Conservation (phyloP, 2,888 invertebrate genomes). For the Disparrhopalites patrizii region DNA sequence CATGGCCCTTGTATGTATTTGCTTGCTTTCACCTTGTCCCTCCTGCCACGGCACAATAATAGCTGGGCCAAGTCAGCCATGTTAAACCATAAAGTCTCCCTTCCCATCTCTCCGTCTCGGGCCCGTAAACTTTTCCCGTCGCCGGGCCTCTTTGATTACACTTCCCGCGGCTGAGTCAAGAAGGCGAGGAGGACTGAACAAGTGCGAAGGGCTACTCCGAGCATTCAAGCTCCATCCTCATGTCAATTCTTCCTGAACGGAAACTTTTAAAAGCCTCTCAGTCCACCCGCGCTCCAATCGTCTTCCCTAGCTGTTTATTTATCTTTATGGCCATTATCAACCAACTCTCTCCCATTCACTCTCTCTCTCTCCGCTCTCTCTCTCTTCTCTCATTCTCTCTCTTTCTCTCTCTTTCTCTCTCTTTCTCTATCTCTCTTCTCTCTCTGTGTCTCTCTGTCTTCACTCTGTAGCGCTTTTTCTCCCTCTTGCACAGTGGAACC, state of each 20-base stretch:
- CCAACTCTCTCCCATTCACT: neutral
- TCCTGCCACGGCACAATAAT: too few relatives aligned
- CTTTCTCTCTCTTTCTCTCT: too few relatives aligned
- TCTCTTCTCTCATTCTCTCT: too few relatives aligned
- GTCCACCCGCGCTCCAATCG: neutral
- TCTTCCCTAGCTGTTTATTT: constrained; percentile 1
- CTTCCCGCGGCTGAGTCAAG: constrained; percentile 2
- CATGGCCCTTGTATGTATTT: too few relatives aligned
- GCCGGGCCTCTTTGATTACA: constrained; percentile 29
- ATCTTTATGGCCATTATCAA: constrained; percentile 16
- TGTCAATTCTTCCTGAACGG: constrained; percentile 38
- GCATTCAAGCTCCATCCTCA: constrained; percentile 13
- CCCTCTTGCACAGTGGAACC: too few relatives aligned
- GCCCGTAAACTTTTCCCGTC: constrained; percentile 5
- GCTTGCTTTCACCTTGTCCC: too few relatives aligned
- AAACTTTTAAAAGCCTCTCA: constrained; percentile 33
- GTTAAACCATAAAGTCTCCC: neutral
- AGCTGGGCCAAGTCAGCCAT: neutral
- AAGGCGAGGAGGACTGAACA: neutral
- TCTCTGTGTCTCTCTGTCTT: too few relatives aligned
- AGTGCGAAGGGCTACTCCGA: neutral
- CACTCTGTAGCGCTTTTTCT: too few relatives aligned
- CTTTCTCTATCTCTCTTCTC: too few relatives aligned
- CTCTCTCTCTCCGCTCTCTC: neutral
- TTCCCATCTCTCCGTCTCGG: constrained; percentile 10